Conservation (phyloP, 2,113 vertebrate genomes). For the Cavia aperea region DNA sequence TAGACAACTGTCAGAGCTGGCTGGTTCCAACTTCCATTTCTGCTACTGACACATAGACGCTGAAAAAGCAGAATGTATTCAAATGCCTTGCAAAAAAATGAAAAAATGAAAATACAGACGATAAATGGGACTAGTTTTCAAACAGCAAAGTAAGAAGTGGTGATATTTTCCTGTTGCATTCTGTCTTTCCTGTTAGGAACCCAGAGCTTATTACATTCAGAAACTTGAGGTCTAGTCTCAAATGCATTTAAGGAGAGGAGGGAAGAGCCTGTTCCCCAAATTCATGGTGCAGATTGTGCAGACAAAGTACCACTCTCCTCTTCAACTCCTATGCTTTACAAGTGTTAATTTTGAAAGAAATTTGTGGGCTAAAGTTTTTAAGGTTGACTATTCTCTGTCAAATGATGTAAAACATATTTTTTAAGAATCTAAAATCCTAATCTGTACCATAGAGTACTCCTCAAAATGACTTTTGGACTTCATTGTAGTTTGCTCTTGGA, state of each 20-base stretch:
- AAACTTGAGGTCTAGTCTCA: not conserved
- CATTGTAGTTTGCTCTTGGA: not conserved
- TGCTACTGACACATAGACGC: constrained; percentile 12
- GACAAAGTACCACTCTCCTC: not conserved
- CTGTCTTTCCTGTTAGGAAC: not conserved
- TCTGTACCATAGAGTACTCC: not conserved
- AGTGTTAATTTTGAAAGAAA: constrained; percentile 7
- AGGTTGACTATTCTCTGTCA: not conserved
- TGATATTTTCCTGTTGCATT: not conserved
- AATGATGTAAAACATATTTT: not conserved
- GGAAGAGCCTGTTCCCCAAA: not conserved
- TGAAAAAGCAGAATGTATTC: constrained; percentile 37
- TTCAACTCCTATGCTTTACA: not conserved
- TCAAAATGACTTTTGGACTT: not conserved
- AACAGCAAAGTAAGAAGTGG: not conserved
- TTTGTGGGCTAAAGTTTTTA: not conserved
- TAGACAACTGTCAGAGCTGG: not conserved
- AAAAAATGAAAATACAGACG: not conserved
- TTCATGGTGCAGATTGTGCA: not conserved
- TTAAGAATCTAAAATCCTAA: not conserved
- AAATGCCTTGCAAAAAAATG: not conserved
- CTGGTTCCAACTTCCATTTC: constrained; percentile 50
- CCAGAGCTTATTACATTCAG: not conserved
- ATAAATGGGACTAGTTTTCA: not conserved
- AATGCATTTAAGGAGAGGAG: not conserved